Base-by-base conservation (phyloP, 2,113 vertebrate species). In the Butorides virescens region DNA sequence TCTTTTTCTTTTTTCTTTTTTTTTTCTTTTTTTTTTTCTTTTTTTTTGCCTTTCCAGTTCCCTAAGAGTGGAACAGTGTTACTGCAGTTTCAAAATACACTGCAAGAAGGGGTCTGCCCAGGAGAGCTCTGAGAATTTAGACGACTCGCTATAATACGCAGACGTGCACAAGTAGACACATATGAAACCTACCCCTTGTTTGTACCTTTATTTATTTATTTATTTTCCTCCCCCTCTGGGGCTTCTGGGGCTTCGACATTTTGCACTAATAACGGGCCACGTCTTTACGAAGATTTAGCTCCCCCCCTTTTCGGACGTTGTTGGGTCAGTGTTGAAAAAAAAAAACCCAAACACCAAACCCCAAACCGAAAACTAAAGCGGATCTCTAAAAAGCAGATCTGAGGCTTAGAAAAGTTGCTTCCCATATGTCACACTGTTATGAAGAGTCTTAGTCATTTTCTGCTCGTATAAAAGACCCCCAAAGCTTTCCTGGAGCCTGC, bases 11-110 rank as follows among this genome's bases (percentile, higher is more conserved):
- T 39, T 47, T 10, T 21, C 10, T 16, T 9, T 36, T 10, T 37
- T 47, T 34, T 17, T 46, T 44, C 23, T 26, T 7, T 0, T 1
- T 1, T n/a, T n/a, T n/a, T n/a, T n/a, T n/a, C n/a, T n/a, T n/a
- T n/a, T n/a, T n/a, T n/a, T n/a, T n/a, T n/a, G n/a, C 9, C 15
- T 25, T 49, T 30, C 46, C 59, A 22, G 15, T 80, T 73, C 27
- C 5, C 52, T 58, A 34, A 36, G 27, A 53, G 42, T 8, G 13
- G 27, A 76, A 47, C 10, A 50, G 7, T 7, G 15, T 8, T 8
- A 39, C 21, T 55, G 42, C 2, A 42, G 82, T 92, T 92, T 87
- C 13, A 62, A 76, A 86, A 90, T 25, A 15, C 27, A 85, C 5
- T 25, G 25, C 15, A n/a, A 50, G 62, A 78, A 74, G 12, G 1